A percentile compares a stretch with the other conserved stretches of the same genome.
Conservation (phyloP, 1,140 invertebrate species). For the Philotrypesis tridentata region DNA sequence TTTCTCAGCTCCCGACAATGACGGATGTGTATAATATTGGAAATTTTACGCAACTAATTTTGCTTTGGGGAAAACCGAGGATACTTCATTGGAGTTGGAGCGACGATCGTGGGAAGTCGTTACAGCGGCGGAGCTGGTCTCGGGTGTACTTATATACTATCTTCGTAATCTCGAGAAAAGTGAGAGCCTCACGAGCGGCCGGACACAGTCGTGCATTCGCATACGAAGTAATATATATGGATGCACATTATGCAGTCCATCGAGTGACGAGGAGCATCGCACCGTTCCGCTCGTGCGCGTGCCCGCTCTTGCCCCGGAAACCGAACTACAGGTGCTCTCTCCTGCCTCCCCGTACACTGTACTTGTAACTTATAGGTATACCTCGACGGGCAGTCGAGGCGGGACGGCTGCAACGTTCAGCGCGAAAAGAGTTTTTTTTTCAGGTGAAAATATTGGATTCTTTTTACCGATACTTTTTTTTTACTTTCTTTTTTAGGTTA, state of each 20-base stretch:
- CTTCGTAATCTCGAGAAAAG: not conserved
- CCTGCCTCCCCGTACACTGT: not conserved
- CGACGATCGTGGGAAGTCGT: not conserved
- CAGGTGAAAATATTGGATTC: no score
- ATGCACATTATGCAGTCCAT: not conserved
- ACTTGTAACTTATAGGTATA: not conserved
- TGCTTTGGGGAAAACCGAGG: no score
- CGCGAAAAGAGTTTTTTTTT: no score
- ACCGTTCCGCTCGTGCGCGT: slow-evolving; percentile 6
- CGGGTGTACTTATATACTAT: not conserved
- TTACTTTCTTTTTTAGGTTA: no score
- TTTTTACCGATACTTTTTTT: no score
- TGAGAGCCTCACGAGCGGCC: not conserved
- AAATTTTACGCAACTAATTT: no score
- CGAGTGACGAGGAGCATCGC: not conserved
- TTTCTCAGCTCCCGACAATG: not conserved
- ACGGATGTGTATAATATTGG: no score
- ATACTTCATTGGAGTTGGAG: not conserved
- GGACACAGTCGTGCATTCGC: not conserved
- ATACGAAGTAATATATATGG: not conserved
- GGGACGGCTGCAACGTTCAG: not conserved
- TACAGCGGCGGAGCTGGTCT: no score
- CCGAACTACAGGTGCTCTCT: not conserved
- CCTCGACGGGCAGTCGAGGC: not conserved
- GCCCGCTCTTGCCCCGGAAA: not conserved